A percentile compares a stretch with the other conserved stretches of the same genome.
Conservation (phyloP, 2,797 vertebrate species). For the Sebastes iracundus region DNA sequence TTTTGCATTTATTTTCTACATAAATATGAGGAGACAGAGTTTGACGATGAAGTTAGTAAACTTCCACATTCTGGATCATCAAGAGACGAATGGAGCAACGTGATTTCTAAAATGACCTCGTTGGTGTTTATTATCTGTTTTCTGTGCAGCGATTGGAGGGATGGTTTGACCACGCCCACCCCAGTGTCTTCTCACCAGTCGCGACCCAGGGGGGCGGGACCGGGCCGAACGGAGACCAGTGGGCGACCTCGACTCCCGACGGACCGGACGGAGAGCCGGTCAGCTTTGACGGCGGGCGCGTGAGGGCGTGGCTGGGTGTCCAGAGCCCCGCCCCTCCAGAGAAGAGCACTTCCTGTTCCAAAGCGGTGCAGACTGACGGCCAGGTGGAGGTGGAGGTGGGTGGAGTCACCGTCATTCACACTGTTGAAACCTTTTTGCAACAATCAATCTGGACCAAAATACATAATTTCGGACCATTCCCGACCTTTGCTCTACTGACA, state of each 20-base stretch:
- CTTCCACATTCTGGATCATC: not conserved
- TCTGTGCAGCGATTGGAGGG: slow-evolving; percentile 11
- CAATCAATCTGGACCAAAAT: no score
- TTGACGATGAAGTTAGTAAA: no score
- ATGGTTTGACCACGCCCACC: slow-evolving; percentile 1
- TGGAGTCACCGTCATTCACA: not conserved
- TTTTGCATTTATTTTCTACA: no score
- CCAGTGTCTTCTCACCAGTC: not conserved
- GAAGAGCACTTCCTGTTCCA: slow-evolving; percentile 55
- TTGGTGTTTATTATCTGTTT: accelerated
- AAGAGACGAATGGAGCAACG: not conserved
- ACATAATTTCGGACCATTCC: no score
- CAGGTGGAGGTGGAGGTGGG: slow-evolving; percentile 39
- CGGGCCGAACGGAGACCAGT: not conserved
- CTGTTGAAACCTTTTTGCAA: not conserved
- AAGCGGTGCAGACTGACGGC: slow-evolving; percentile 71
- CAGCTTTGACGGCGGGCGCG: slow-evolving; percentile 71
- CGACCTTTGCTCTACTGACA: not conserved
- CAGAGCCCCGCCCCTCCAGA: slow-evolving; percentile 48
- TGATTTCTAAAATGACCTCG: not conserved
- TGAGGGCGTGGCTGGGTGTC: slow-evolving; percentile 81
- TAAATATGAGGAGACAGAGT: no score
- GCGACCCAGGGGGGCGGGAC: not conserved
- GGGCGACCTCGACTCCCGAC: slow-evolving; percentile 65
- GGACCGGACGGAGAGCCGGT: slow-evolving; percentile 8